Conservation (phyloP, 2,888 invertebrate species). For the Stegana nigrithorax region DNA sequence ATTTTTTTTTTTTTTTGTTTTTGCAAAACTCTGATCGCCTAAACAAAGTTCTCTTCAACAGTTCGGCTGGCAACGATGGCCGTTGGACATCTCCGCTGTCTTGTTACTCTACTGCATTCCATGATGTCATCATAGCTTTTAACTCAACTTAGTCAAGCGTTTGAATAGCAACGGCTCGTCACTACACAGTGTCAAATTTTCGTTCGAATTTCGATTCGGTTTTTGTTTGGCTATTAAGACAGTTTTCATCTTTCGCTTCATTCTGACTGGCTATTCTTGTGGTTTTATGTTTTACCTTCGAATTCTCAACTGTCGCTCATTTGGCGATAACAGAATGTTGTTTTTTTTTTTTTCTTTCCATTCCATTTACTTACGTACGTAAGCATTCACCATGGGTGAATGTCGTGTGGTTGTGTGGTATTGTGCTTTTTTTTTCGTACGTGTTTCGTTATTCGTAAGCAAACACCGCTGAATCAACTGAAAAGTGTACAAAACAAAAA, state of each 20-base stretch:
- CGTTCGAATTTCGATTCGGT: background rate
- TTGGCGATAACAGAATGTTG: background rate
- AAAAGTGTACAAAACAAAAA: slow-evolving; percentile 36
- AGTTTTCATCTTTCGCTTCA: background rate
- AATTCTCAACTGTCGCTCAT: slow-evolving; percentile 6
- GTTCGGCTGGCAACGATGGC: no score
- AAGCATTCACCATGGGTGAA: slow-evolving; percentile 35
- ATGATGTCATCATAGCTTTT: slow-evolving; percentile 11
- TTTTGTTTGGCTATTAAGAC: background rate
- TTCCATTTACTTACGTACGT: slow-evolving; percentile 36
- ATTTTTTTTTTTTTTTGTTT: no score
- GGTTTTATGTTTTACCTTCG: slow-evolving; percentile 7
- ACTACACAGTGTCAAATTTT: background rate
- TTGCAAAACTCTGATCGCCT: no score
- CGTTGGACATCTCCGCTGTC: no score
- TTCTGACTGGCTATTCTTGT: background rate
- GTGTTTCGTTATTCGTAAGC: slow-evolving; percentile 34
- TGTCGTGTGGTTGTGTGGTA: slow-evolving; percentile 17
- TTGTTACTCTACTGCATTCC: background rate
- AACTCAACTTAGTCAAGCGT: background rate
- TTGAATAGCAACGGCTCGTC: background rate
- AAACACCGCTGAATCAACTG: slow-evolving; percentile 51
- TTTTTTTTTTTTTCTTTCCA: slow-evolving; percentile 33
- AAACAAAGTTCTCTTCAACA: no score
- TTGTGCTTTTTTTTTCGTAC: slow-evolving; percentile 14